Evolutionary conservation across 2,888 invertebrate species (phyloP).

Genomic region (Melanostoma mellinum): DNA sequence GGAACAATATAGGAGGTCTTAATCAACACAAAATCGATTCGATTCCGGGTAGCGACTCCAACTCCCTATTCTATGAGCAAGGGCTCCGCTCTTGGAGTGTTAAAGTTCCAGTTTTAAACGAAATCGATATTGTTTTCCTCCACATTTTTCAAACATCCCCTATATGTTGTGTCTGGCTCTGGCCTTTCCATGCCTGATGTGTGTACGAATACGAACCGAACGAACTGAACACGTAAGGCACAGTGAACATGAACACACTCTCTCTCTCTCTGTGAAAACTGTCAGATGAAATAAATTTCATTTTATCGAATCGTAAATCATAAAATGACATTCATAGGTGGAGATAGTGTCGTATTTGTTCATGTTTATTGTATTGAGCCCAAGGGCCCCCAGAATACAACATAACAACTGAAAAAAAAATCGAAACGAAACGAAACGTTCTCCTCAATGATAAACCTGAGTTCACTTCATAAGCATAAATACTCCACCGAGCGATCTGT

Average conservation of each 20-base stretch:
- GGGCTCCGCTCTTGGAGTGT: not conserved
- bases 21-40: slow-evolving; percentile 34
- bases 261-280: slow-evolving; percentile 55
- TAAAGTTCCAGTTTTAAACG: slow-evolving; percentile 40
- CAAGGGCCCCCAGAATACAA: slow-evolving; percentile 40
- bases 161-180: slow-evolving; percentile 1
- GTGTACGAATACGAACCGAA: not conserved
- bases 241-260: slow-evolving; percentile 1
- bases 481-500: not conserved
- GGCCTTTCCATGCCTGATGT: not conserved
- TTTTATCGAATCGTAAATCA: slow-evolving; percentile 73
- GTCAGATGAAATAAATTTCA: slow-evolving; percentile 73
- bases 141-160: slow-evolving; percentile 29
- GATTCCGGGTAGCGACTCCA: slow-evolving; percentile 14
- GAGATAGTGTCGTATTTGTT: slow-evolving; percentile 73
- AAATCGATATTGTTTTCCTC: slow-evolving; percentile 60
- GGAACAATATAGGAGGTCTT: slow-evolving; percentile 29
- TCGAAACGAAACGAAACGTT: slow-evolving; percentile 10
- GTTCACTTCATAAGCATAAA: slow-evolving; percentile 69
- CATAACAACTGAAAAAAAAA: slow-evolving; percentile 20
- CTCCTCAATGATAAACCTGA: slow-evolving; percentile 64
- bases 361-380: slow-evolving; percentile 73
- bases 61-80: not conserved
- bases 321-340: slow-evolving; percentile 73
- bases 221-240: not conserved